Percentiles rank a stretch among this genome's conserved stretches.
phyloP scores from a whole-genome alignment of 2,113 vertebrate genomes.

The Eptatretus burgeri region DNA sequence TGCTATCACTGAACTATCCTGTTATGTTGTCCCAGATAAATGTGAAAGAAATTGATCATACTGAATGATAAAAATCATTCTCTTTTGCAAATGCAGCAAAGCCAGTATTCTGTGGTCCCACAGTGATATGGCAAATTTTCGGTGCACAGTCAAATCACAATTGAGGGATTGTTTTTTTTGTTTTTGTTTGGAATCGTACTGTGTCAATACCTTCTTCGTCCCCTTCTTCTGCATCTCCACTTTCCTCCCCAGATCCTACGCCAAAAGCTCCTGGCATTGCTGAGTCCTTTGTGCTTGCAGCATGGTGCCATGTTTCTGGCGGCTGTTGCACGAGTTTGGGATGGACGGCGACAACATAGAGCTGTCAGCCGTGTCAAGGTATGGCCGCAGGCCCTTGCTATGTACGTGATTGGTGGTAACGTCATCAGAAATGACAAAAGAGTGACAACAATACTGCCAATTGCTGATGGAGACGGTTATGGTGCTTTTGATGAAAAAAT shows the following conservation, averaged over 20 bases:
- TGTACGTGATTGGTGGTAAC: background rate
- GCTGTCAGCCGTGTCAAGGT: too few relatives aligned
- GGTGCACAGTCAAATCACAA: background rate
- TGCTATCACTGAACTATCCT: too few relatives aligned
- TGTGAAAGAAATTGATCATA: background rate
- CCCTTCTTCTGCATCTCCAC: background rate
- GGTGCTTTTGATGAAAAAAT: too few relatives aligned
- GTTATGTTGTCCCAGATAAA: background rate
- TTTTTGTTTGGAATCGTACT: slow-evolving; percentile 24
- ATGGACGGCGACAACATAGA: slow-evolving; percentile 25
- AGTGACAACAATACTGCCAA: background rate
- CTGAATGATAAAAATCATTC: too few relatives aligned
- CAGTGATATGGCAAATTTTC: background rate
- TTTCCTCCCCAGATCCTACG: slow-evolving; percentile 19
- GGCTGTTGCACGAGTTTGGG: slow-evolving; percentile 90
- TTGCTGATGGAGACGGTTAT: background rate
- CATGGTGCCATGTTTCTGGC: slow-evolving; percentile 95
- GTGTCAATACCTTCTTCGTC: too few relatives aligned
- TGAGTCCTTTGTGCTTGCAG: slow-evolving; percentile 96
- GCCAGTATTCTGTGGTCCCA: background rate
- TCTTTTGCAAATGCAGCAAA: too few relatives aligned
- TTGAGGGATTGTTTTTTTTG: background rate
- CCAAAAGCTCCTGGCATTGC: slow-evolving; percentile 73
- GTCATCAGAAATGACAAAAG: background rate
- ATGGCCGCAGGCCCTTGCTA: too few relatives aligned